Percentiles rank a stretch among this genome's conserved stretches.
Evolutionary conservation across 2,797 vertebrate genomes (phyloP).

Genomic region (Scomberomorus guttatus): DNA sequence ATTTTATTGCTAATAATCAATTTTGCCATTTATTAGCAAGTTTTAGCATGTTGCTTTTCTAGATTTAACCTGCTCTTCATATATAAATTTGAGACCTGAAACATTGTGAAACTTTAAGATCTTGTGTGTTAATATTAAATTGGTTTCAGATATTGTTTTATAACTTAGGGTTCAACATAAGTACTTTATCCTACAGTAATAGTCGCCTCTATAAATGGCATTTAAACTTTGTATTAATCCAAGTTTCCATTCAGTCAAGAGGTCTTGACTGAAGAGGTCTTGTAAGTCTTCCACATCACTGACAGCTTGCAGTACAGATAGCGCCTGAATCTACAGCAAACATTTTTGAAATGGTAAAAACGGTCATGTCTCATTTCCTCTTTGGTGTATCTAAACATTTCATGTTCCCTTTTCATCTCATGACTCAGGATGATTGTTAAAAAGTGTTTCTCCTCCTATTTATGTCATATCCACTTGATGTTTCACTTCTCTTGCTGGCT

Average conservation of each 20-base stretch:
- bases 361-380: slow-evolving; percentile 37
- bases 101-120: neutral
- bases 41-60: neutral
- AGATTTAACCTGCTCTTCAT: neutral
- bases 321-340: neutral
- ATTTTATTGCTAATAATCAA: neutral
- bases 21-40: neutral
- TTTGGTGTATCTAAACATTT: neutral
- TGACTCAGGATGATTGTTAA: neutral
- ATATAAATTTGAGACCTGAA: no score
- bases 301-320: neutral
- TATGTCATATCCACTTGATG: neutral
- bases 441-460: neutral
- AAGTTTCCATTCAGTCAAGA: neutral
- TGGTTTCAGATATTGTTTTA: neutral
- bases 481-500: neutral
- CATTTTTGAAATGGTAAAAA: slow-evolving; percentile 8
- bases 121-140: neutral
- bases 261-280: no score
- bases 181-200: accelerated
- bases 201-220: neutral
- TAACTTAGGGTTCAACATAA: neutral
- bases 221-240: neutral
- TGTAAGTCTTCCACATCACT: neutral
- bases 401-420: slow-evolving; percentile 32